Evolutionary conservation across 2,888 invertebrate genomes (phyloP), one percentile per base, ranked within the genome.

Genomic region (Euzophera pinguis): DNA sequence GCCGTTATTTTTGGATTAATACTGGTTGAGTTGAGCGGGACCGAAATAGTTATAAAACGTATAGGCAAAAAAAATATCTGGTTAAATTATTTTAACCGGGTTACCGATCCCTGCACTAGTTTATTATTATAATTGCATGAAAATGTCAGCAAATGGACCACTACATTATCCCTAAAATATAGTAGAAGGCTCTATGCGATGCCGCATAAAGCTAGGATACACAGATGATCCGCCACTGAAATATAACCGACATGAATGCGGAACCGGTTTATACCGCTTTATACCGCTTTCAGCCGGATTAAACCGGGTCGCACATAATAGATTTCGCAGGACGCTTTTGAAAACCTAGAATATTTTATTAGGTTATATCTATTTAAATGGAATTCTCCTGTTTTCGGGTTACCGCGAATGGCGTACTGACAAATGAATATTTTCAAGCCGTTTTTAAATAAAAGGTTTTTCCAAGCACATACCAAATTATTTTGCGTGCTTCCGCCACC

Each of bases 241-340:
- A 59, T 59, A 67, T 56, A 59, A 32, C 58, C 55, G 12, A 48
- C 42, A 64, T 67, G 63, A 65, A 65, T 62, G 67, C 57, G 58
- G 39, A 62, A 53, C 27, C 55, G 53, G 52, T 60, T 61, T 50
- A 51, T 52, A 54, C 34, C 55, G 53, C 50, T 60, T 60, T 50
- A 50, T 52, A 54, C 34, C 42, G 39, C 39, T 45, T 52, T 54
- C 47, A 53, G 43, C 50, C 52, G 54, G 37, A 38, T 51, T 51
- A 55, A 56, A 58, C 43, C 35, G 43, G 42, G 22, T 48, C 45
- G 32, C 45, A 45, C 45, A 45, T 32, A 45, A 45, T 45, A 45
- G 32, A 45, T 45, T 45, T 16, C 45, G 9, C 14, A 5, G 22
- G 13, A 14, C 45, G 45, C 45, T 45, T 16, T 45, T 32, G 32